Conservation (phyloP, 2,113 vertebrate genomes). For the Anas platyrhynchos region DNA sequence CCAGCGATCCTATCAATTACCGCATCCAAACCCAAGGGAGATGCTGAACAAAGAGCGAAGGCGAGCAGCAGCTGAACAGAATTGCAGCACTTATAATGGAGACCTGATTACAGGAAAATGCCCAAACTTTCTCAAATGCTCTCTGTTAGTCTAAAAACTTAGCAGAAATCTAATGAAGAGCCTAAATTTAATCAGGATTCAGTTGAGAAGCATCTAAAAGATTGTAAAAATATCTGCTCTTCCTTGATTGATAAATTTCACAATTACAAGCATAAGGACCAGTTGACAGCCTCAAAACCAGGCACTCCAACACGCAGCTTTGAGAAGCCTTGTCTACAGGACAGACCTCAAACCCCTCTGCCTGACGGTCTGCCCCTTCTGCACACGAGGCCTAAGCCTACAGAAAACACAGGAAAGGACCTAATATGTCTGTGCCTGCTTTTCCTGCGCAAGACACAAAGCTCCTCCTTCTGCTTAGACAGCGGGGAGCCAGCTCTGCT, state of each 20-base stretch:
- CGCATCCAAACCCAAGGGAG: background rate
- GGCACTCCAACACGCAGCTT: accelerated
- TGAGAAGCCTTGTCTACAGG: background rate
- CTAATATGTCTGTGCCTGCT: accelerated
- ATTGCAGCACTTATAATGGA: accelerated
- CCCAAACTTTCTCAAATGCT: background rate
- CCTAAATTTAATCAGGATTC: background rate
- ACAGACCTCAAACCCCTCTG: background rate
- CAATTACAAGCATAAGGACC: background rate
- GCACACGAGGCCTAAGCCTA: no score
- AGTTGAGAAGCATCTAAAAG: background rate
- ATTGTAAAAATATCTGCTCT: background rate
- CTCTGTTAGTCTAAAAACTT: background rate
- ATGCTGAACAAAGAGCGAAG: no score
- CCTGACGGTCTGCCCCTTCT: accelerated
- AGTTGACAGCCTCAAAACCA: accelerated
- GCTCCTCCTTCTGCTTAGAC: background rate
- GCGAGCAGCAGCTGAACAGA: background rate
- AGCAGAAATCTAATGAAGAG: background rate
- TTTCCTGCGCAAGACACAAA: no score
- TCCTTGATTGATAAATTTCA: background rate
- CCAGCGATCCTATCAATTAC: background rate
- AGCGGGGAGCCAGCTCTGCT: no score
- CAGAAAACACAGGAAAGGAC: background rate
- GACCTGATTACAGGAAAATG: background rate